phyloP scores from a whole-genome alignment of 2,888 invertebrate species.

The Pammene aurita region DNA sequence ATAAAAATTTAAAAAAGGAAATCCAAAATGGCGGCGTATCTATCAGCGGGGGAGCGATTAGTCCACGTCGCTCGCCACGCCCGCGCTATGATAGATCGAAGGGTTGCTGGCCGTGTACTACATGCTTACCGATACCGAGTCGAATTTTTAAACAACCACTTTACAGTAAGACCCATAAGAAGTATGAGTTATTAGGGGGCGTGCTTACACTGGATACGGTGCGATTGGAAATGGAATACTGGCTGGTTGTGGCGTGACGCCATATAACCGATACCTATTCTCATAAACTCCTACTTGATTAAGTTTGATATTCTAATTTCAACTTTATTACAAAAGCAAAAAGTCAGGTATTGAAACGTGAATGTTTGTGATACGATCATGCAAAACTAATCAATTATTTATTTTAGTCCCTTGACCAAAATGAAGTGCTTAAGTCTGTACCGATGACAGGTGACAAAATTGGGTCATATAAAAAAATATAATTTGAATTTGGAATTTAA shows the following conservation, averaged over 20 bases:
- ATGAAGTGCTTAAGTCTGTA: conserved; percentile 42
- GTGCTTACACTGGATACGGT: background rate
- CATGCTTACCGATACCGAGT: background rate
- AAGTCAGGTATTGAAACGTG: background rate
- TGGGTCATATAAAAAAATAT: conserved; percentile 45
- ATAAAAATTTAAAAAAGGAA: conserved; percentile 60
- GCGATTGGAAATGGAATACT: background rate
- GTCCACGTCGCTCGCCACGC: conserved; percentile 64
- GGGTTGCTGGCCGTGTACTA: conserved; percentile 46
- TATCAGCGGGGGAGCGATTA: conserved; percentile 69
- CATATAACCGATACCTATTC: conserved; percentile 36
- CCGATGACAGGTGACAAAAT: conserved; percentile 52
- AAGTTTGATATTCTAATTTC: background rate
- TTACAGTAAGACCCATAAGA: background rate
- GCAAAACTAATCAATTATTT: conserved; percentile 29
- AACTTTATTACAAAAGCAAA: background rate
- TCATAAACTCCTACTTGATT: conserved; percentile 5
- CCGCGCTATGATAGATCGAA: conserved; percentile 57
- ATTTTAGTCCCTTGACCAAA: conserved; percentile 30
- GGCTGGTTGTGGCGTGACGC: conserved; percentile 47
- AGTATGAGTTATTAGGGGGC: background rate
- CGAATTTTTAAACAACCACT: background rate
- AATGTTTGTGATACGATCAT: conserved; percentile 1
- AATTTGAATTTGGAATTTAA: conserved; percentile 23
- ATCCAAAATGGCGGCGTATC: conserved; percentile 68